Percentiles rank a stretch among this genome's conserved stretches.
phyloP scores from a whole-genome alignment of 2,888 invertebrate species.

The Hipparchia semele region DNA sequence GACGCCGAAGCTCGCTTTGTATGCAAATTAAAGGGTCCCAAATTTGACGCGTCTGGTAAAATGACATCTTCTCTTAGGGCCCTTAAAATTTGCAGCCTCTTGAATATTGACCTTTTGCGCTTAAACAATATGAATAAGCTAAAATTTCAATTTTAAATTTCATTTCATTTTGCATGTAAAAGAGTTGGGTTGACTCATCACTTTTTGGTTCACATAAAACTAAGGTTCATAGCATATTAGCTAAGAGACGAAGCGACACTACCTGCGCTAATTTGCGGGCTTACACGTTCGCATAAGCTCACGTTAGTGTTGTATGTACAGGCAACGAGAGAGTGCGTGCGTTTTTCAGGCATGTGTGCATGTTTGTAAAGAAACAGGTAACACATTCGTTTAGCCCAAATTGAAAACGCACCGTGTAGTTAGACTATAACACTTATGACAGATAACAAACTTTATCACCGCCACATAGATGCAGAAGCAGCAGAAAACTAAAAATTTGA shows the following conservation, averaged over 20 bases:
- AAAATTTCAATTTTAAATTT: constrained; percentile 25
- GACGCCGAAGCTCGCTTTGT: constrained; percentile 66
- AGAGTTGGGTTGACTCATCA: not conserved
- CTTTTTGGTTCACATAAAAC: not conserved
- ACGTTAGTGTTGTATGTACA: too few relatives aligned
- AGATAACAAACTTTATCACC: too few relatives aligned
- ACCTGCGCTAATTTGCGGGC: too few relatives aligned
- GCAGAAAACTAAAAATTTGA: too few relatives aligned
- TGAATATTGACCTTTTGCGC: constrained; percentile 36
- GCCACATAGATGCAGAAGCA: too few relatives aligned
- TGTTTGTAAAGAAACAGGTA: too few relatives aligned
- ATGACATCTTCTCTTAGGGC: constrained; percentile 40
- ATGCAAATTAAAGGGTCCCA: constrained; percentile 76
- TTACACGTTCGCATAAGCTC: too few relatives aligned
- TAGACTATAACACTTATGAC: too few relatives aligned
- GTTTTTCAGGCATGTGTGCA: too few relatives aligned
- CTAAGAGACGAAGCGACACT: not conserved
- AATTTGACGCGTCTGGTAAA: constrained; percentile 57
- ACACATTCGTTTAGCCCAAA: too few relatives aligned
- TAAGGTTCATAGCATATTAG: not conserved
- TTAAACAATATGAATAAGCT: constrained; percentile 23
- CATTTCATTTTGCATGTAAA: not conserved
- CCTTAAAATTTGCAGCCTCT: constrained; percentile 38
- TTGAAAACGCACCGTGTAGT: too few relatives aligned
- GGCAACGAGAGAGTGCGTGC: too few relatives aligned